Conservation (phyloP, 2,797 vertebrate genomes). For the Syngnathus rostellatus region DNA sequence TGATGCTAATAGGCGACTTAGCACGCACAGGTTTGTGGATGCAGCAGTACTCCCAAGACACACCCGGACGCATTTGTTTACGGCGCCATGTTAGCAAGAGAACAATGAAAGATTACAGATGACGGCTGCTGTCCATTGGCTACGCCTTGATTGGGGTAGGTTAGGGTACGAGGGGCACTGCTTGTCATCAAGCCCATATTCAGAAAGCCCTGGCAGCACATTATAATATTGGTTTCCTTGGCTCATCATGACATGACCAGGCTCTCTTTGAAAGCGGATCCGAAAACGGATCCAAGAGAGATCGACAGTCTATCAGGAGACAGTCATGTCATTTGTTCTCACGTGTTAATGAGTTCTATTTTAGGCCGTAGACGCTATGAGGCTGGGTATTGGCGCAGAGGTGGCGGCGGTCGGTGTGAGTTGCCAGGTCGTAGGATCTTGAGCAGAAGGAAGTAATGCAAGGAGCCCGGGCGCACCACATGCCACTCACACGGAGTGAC, state of each 20-base stretch:
- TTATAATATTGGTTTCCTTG: slow-evolving; percentile 80
- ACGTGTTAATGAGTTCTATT: slow-evolving; percentile 84
- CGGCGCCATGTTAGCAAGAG: neutral
- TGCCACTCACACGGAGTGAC: slow-evolving; percentile 63
- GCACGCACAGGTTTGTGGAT: neutral
- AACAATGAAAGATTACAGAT: neutral
- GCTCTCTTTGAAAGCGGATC: slow-evolving; percentile 79
- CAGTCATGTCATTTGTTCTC: slow-evolving; percentile 78
- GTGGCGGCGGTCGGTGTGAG: slow-evolving; percentile 55
- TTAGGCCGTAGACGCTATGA: slow-evolving; percentile 62
- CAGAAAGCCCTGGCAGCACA: slow-evolving; percentile 57
- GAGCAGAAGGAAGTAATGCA: slow-evolving; percentile 47
- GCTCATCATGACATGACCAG: slow-evolving; percentile 67
- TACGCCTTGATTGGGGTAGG: slow-evolving; percentile 24
- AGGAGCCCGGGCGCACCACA: slow-evolving; percentile 50
- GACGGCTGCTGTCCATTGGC: no score
- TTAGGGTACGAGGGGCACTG: slow-evolving; percentile 54
- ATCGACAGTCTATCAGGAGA: slow-evolving; percentile 79
- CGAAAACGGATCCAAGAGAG: slow-evolving; percentile 81
- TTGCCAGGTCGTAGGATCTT: slow-evolving; percentile 57
- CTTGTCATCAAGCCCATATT: slow-evolving; percentile 66
- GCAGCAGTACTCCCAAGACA: neutral
- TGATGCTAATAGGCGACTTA: neutral
- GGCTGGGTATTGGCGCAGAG: slow-evolving; percentile 64
- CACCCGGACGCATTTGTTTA: neutral